Percentiles rank a stretch among this genome's conserved stretches.
Evolutionary conservation across 2,888 invertebrate species (phyloP).

Genomic region (Corythucha ciliata): DNA sequence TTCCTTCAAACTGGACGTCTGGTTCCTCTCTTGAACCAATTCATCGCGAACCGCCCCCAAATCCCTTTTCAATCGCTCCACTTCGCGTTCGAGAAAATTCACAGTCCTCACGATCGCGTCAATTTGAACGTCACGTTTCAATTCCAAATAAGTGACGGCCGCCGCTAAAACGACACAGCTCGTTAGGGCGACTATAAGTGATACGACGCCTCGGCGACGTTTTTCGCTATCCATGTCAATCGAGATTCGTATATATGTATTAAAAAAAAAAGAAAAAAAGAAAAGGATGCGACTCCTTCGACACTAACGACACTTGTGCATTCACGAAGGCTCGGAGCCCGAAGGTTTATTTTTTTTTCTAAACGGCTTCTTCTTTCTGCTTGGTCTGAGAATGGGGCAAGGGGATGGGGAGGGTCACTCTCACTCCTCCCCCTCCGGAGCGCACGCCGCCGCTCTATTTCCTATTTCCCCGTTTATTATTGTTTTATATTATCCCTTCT

Average conservation of each 20-base stretch:
- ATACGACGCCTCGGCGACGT: constrained; percentile 8
- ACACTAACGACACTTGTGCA: background rate
- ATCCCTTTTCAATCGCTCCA: constrained; percentile 16
- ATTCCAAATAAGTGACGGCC: constrained; percentile 20
- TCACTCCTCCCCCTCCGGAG: too few species aligned
- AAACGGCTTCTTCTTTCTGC: too few species aligned
- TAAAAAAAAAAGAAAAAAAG: background rate
- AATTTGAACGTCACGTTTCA: constrained; percentile 20
- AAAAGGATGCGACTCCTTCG: background rate
- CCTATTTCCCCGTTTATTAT: too few species aligned
- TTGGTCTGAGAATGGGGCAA: too few species aligned
- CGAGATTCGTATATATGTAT: background rate
- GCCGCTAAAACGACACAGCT: constrained; percentile 15
- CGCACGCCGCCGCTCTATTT: too few species aligned
- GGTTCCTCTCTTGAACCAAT: too few species aligned
- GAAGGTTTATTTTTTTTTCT: too few species aligned
- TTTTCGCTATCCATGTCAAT: constrained; percentile 19
- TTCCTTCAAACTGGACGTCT: too few species aligned
- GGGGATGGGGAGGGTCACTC: too few species aligned
- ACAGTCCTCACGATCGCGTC: constrained; percentile 13
- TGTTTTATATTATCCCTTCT: too few species aligned
- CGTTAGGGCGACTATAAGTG: constrained; percentile 11
- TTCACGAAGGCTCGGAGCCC: background rate
- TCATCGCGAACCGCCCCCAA: constrained; percentile 8
- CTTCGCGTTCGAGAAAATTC: constrained; percentile 12